These are phyloP conservation scores for Falco punctatus DNA, from an alignment of 2,113 vertebrate species.

Conservation along the genomic window DNA sequence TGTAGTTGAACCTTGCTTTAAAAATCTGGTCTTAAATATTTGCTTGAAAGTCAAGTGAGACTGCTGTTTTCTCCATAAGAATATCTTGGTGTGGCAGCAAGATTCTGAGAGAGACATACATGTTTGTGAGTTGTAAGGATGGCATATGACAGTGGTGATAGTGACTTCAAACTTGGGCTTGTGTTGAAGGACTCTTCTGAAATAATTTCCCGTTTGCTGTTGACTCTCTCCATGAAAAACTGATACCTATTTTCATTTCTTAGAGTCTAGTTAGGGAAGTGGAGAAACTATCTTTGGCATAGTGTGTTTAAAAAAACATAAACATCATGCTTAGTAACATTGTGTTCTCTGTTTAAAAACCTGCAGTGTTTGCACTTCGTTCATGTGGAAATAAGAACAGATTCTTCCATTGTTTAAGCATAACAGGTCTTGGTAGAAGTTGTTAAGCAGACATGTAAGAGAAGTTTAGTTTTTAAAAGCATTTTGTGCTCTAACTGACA, in stretches of 20 bases:
- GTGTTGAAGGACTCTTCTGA: slow-evolving; percentile 7
- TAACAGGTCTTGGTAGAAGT: neutral
- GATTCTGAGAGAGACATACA: neutral
- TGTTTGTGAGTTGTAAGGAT: neutral
- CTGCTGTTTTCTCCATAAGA: neutral
- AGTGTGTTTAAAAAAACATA: neutral
- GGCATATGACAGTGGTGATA: neutral
- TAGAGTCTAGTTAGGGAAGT: neutral
- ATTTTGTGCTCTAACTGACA: slow-evolving; percentile 11
- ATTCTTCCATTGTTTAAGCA: neutral
- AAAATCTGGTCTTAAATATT: neutral
- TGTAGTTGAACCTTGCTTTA: neutral
- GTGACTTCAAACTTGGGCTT: neutral
- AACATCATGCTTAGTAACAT: neutral
- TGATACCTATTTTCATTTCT: neutral
- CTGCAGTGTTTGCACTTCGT: neutral
- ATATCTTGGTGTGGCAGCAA: neutral
- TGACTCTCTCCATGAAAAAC: neutral
- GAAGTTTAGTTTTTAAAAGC: neutral
- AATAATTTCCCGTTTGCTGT: slow-evolving; percentile 6
- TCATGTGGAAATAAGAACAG: neutral
- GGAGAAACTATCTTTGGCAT: neutral
- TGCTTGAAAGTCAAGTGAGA: neutral
- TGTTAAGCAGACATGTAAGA: neutral
- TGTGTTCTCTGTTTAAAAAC: neutral